Evolutionary conservation across 1,140 invertebrate genomes (phyloP), one percentile per base, ranked within the genome.

Genomic region (Halictus rubicundus): DNA sequence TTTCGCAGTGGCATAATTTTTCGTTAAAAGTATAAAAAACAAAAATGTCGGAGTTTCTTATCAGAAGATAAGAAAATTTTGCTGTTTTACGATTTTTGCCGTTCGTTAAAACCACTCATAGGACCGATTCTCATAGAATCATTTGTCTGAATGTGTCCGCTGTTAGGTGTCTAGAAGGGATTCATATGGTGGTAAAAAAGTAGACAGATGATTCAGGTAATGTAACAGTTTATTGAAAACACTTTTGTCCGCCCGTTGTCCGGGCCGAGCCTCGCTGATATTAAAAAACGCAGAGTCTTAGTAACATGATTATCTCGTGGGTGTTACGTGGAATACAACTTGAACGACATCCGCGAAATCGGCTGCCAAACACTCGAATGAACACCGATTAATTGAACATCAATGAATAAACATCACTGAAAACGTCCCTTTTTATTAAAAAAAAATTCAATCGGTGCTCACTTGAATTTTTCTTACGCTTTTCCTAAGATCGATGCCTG

Each of bases 191-290:
- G n/a, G 21, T 19, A 59, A 77, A 42, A 37, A 69, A 73, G 76
- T 60, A 14, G 16, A 42, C n/a, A 23, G 54, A 19, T 23, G 46
- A 19, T 81, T 92, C 90, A 92, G 91, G 86, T 92, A 92, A 91
- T 92, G 85, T 92, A 92, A 92, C 91, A 92, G 90, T 92, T 92
- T 92, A 92, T 92, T 92, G 90, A 92, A 92, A 92, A 92, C 91
- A 92, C 89, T 91, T 92, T 88, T 87, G 81, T 89, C 77, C 81
- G 85, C 85, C 85, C 89, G 86, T 87, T 88, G 78, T 82, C 82
- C 89, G 89, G 88, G 86, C 78, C 87, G 90, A 92, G 88, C 87
- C 85, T 91, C 89, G 90, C 88, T 91, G 92, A 92, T 92, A 92
- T 91, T 92, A 92, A 92, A 92, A 92, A 92, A 91, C 90, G 90